Base-by-base conservation (phyloP, 2,888 invertebrate species). In the Ephialtes manifestator region DNA sequence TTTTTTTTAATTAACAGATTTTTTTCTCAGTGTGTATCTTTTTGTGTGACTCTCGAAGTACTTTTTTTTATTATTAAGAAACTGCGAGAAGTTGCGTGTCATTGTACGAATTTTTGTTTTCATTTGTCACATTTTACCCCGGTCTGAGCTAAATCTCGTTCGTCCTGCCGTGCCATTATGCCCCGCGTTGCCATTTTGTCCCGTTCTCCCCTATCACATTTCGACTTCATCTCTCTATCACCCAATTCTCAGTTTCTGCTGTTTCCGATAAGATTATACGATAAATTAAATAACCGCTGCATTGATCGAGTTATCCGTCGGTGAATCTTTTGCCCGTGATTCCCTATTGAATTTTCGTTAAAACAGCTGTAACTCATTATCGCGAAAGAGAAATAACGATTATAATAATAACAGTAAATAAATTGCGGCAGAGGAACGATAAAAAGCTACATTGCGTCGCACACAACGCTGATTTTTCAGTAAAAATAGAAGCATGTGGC, bases 401-500 rank as follows among this genome's bases (percentile, higher is more conserved):
- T 24, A 55, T 28, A 35, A 35, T 63, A 60, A 60, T 13, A 58
- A 28, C 2, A 20, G 15, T 72, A 58, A 43, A 11, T 11, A 20
- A 11, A 58, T 18, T 51, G 28, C 24, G 0, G 39, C 10, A 39
- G 24, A 24, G 28, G 28, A 28, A 28, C 13, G 28, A 28, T 28
- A 58, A 58, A 58, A 58, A n/a, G 53, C 53, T 13, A 55, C 31
- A 53, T 7, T 39, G 39, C 10, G n/a, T 58, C 7, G 31, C 20
- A 58, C 4, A 28, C 60, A 28, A 65, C 39, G 60, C 11, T 31
- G 46, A 60, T 58, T n/a, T 20, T 39, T 13, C 71, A 4, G 13
- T 63, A 79, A 72, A 71, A 71, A 79, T 79, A 65, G 53, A 71
- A n/a, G 10, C 68, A 63, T 24, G 58, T n/a, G 18, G 18, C 28